These are phyloP conservation scores for Diuraphis noxia DNA, from an alignment of 1,140 invertebrate species.

Conservation along the genomic window DNA sequence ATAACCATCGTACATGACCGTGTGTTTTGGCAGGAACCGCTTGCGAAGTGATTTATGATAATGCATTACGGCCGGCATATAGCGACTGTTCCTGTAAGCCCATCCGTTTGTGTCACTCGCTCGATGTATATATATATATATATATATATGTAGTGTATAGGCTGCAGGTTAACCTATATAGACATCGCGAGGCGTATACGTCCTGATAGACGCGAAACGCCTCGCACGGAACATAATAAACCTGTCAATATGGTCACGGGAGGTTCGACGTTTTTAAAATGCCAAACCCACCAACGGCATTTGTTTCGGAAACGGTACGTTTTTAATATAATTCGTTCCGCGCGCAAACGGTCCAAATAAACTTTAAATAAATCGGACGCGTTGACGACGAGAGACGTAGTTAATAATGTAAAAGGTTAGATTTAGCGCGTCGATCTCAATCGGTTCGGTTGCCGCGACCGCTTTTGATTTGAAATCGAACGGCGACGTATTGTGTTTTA, in stretches of 20 bases:
- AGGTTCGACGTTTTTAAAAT: background rate
- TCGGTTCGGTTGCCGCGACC: background rate
- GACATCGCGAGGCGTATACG: background rate
- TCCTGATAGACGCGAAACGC: background rate
- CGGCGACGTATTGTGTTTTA: background rate
- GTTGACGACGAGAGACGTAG: background rate
- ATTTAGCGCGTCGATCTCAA: background rate
- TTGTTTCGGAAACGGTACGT: background rate
- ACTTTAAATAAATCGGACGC: background rate
- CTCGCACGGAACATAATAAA: background rate
- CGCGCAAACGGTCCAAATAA: background rate
- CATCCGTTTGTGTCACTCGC: background rate
- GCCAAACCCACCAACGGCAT: background rate
- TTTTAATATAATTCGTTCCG: background rate
- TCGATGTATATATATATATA: background rate
- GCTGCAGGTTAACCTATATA: background rate
- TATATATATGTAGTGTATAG: too few relatives aligned
- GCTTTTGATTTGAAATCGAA: background rate
- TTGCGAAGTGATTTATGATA: background rate
- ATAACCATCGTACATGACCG: background rate
- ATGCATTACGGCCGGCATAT: background rate
- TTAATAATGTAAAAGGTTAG: background rate
- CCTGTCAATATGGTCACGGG: background rate
- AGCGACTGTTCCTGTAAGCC: background rate
- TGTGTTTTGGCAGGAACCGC: background rate